Evolutionary conservation across 2,797 vertebrate species (phyloP).

Genomic region (Phoeniculus purpureus): DNA sequence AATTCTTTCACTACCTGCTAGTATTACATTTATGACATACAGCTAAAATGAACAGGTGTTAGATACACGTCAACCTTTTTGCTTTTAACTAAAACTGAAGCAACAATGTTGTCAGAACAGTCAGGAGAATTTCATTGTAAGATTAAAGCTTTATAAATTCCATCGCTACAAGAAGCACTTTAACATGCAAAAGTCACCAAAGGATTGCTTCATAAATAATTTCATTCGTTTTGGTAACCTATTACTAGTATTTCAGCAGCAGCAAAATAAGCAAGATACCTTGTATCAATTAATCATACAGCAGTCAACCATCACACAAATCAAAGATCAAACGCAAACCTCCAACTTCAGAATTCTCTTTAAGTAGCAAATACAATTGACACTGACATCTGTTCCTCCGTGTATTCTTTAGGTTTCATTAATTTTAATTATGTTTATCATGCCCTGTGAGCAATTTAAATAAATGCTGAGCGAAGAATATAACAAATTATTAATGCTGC

Average conservation of each 20-base stretch:
- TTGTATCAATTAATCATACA: conserved; percentile 1
- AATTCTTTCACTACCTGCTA: too few species aligned
- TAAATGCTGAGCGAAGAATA: conserved; percentile 37
- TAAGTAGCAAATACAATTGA: not conserved
- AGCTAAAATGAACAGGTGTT: not conserved
- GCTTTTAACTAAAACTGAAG: not conserved
- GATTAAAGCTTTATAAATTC: not conserved
- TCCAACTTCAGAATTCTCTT: not conserved
- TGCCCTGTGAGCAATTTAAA: conserved; percentile 29
- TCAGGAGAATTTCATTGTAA: not conserved
- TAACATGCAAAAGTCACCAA: not conserved
- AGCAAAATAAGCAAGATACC: not conserved
- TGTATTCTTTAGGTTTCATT: conserved; percentile 49
- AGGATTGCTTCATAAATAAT: not conserved
- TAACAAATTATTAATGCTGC: conserved; percentile 47
- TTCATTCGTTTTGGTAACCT: not conserved
- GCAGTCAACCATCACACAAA: not conserved
- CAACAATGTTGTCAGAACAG: not conserved
- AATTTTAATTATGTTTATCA: conserved; percentile 64
- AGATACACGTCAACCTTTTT: not conserved
- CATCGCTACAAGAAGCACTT: not conserved
- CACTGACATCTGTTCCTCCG: not conserved
- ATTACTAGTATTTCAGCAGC: not conserved
- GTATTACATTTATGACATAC: not conserved
- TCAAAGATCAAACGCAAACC: not conserved